Evolutionary conservation across 2,113 vertebrate species (phyloP).

Genomic region (Misgurnus mizolepis): DNA sequence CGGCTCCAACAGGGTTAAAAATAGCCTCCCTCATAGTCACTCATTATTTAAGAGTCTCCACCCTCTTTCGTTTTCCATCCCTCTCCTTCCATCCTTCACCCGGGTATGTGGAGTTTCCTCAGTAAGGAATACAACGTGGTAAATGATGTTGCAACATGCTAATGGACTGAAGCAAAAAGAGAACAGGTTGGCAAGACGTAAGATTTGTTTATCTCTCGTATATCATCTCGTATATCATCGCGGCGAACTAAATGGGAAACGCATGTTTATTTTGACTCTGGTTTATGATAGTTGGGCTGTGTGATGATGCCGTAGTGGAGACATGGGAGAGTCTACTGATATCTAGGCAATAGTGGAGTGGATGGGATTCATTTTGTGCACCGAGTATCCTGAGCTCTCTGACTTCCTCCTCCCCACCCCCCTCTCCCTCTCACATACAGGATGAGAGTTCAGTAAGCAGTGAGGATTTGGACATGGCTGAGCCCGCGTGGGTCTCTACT

Average conservation of each 20-base stretch:
- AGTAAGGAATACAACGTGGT: not conserved
- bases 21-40: slow-evolving; percentile 62
- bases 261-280: not conserved
- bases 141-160: not conserved
- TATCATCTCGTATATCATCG: not conserved
- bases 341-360: slow-evolving; percentile 6
- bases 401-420: slow-evolving; percentile 13
- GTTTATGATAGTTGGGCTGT: slow-evolving; percentile 2
- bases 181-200: not conserved
- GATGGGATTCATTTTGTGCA: slow-evolving; percentile 37
- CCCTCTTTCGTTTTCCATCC: slow-evolving; percentile 32
- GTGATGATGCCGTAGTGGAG: not conserved
- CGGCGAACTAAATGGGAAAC: not conserved
- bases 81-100: slow-evolving; percentile 4
- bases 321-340: slow-evolving; percentile 15
- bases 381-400: slow-evolving; percentile 25
- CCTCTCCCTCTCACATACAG: slow-evolving; percentile 66
- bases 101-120: slow-evolving; percentile 10
- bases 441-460: slow-evolving; percentile 98
- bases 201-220: not conserved
- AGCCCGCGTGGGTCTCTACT: slow-evolving; percentile 93
- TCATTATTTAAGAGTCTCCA: slow-evolving; percentile 55
- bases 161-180: not conserved
- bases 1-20: slow-evolving; percentile 61
- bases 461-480: slow-evolving; percentile 93